phyloP scores from a whole-genome alignment of 2,113 vertebrate genomes.

The Balaeniceps rex region DNA sequence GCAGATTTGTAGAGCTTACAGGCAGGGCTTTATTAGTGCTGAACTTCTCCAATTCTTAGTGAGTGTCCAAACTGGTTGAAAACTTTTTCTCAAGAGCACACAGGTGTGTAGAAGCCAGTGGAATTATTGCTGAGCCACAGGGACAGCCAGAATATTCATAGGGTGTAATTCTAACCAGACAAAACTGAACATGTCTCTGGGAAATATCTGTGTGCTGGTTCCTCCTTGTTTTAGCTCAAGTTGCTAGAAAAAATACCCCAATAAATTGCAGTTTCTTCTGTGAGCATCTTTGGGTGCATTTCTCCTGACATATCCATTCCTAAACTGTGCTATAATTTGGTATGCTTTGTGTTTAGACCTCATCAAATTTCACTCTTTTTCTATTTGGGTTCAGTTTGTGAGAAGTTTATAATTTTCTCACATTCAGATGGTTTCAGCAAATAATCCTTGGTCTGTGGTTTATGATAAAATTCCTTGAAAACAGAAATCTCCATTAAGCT shows the following conservation, averaged over 20 bases:
- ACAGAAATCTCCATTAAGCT: not conserved
- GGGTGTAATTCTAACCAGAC: not conserved
- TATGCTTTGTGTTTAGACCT: not conserved
- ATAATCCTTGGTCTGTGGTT: not conserved
- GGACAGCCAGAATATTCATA: not conserved
- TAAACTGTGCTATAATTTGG: not conserved
- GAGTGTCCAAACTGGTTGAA: not conserved
- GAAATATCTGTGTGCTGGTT: not conserved
- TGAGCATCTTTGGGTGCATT: not conserved
- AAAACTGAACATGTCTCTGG: not conserved
- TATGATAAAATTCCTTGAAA: not conserved
- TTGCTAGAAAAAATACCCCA: not conserved
- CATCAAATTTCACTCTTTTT: not conserved
- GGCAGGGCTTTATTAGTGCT: not conserved
- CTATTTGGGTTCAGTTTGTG: not conserved
- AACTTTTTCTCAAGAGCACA: not conserved
- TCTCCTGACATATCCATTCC: not conserved
- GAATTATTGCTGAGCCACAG: not conserved
- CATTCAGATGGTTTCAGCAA: not conserved
- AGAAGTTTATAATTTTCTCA: not conserved
- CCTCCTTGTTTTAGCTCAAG: not conserved
- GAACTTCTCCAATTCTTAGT: not conserved
- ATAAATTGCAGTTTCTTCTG: not conserved
- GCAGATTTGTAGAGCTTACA: not conserved
- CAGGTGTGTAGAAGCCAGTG: not conserved